These are phyloP conservation scores for Eudorcas thomsonii DNA, from an alignment of 2,113 vertebrate genomes.

Conservation along the genomic window DNA sequence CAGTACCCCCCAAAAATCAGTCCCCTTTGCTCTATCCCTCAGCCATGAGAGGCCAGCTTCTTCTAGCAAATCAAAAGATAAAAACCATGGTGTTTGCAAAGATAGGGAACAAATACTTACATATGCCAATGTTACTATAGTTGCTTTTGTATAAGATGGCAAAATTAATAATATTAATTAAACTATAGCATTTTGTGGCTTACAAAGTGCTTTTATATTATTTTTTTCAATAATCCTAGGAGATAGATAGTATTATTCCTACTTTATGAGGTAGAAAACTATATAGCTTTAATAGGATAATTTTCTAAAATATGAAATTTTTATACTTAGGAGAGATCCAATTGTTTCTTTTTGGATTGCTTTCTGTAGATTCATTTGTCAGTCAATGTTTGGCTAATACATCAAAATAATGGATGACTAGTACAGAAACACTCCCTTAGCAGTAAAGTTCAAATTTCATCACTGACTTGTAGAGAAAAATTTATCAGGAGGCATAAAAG, in stretches of 20 bases:
- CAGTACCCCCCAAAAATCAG: not conserved
- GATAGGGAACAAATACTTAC: not conserved
- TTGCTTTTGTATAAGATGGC: not conserved
- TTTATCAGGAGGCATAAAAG: slow-evolving; percentile 71
- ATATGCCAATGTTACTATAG: not conserved
- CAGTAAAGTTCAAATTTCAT: slow-evolving; percentile 75
- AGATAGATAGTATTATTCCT: not conserved
- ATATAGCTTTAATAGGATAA: slow-evolving; percentile 9
- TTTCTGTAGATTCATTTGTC: slow-evolving; percentile 53
- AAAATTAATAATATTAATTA: slow-evolving; percentile 38
- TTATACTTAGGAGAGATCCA: slow-evolving; percentile 13
- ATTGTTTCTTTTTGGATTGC: slow-evolving; percentile 56
- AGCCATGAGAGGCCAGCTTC: not conserved
- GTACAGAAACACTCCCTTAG: slow-evolving; percentile 57
- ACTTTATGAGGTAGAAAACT: slow-evolving; percentile 40
- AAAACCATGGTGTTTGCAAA: slow-evolving; percentile 14
- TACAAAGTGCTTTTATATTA: slow-evolving; percentile 11
- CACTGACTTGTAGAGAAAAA: slow-evolving; percentile 66
- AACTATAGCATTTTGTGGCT: slow-evolving; percentile 10
- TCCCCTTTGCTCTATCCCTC: not conserved
- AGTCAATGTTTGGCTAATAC: slow-evolving; percentile 58
- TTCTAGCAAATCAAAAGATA: slow-evolving; percentile 46
- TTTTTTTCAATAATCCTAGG: not conserved
- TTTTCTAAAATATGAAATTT: slow-evolving; percentile 54
- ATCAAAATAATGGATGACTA: slow-evolving; percentile 55